Percentiles rank a stretch among this genome's conserved stretches.
Evolutionary conservation across 2,797 vertebrate species (phyloP).

Genomic region (Labroides dimidiatus): DNA sequence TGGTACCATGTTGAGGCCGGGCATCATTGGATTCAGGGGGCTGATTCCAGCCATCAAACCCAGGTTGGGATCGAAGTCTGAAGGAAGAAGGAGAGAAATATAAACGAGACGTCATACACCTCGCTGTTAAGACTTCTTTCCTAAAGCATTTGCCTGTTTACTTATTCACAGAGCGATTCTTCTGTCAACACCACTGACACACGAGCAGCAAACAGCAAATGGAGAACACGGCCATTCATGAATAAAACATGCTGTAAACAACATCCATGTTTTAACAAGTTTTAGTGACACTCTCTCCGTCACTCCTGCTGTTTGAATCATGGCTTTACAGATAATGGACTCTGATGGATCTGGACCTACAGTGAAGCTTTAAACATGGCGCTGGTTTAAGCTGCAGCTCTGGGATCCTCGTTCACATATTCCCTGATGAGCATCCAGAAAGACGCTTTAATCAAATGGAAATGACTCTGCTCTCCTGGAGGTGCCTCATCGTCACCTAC

Average conservation of each 20-base stretch:
- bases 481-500: constrained; percentile 56
- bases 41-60: constrained; percentile 95
- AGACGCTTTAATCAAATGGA: constrained; percentile 76
- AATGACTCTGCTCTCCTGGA: constrained; percentile 55
- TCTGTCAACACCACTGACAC: constrained; percentile 57
- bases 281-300: constrained; percentile 52
- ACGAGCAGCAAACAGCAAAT: constrained; percentile 57
- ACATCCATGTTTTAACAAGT: constrained; percentile 76
- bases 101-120: constrained; percentile 24
- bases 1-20: constrained; percentile 91
- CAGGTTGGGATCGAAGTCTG: constrained; percentile 94
- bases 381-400: constrained; percentile 48
- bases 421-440: constrained; percentile 30
- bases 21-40: constrained; percentile 94
- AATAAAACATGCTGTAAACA: constrained; percentile 76
- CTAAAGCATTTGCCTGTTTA: constrained; percentile 10
- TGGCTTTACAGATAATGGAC: constrained; percentile 48
- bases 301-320: constrained; percentile 60
- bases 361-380: constrained; percentile 60
- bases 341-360: constrained; percentile 27
- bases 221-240: constrained; percentile 53
- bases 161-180: constrained; percentile 32
- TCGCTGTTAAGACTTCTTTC: constrained; percentile 9
- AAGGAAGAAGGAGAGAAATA: constrained; percentile 46
- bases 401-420: background rate